A percentile compares a stretch with the other conserved stretches of the same genome.
Evolutionary conservation across 2,888 invertebrate genomes (phyloP).

Genomic region (Tholera decimalis): DNA sequence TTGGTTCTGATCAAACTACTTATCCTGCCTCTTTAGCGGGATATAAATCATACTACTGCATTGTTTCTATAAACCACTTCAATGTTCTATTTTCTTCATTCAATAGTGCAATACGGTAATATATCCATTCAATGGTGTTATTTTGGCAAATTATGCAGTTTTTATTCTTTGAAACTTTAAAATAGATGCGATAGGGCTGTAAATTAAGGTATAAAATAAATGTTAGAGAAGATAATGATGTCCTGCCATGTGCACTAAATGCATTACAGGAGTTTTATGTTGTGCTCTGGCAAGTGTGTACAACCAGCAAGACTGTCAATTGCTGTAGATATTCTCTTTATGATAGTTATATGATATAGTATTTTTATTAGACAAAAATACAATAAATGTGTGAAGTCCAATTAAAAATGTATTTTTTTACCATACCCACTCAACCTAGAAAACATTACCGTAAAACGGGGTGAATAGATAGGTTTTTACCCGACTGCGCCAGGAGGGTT

Average conservation of each 20-base stretch:
- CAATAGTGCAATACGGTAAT: constrained; percentile 87
- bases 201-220: constrained; percentile 82
- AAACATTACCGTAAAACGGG: not conserved
- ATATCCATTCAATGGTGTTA: constrained; percentile 83
- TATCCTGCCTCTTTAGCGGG: constrained; percentile 16
- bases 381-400: constrained; percentile 92
- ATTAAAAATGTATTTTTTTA: constrained; percentile 65
- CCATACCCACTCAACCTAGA: not conserved
- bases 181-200: constrained; percentile 83
- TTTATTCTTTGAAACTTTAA: constrained; percentile 73
- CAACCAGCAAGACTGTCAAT: constrained; percentile 90
- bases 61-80: constrained; percentile 44
- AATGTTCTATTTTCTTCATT: constrained; percentile 58
- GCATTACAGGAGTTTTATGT: constrained; percentile 77
- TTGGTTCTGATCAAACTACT: constrained; percentile 30
- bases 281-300: constrained; percentile 84
- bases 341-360: constrained; percentile 89
- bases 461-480: too few species aligned
- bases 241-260: constrained; percentile 71
- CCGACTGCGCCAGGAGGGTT: too few species aligned
- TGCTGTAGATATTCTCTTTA: constrained; percentile 90
- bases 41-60: constrained; percentile 38
- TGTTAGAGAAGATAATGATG: constrained; percentile 75
- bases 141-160: constrained; percentile 78
- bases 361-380: constrained; percentile 92